Evolutionary conservation across 1,140 invertebrate genomes (phyloP), one percentile per base, ranked within the genome.

Genomic region (Papilio xuthus): DNA sequence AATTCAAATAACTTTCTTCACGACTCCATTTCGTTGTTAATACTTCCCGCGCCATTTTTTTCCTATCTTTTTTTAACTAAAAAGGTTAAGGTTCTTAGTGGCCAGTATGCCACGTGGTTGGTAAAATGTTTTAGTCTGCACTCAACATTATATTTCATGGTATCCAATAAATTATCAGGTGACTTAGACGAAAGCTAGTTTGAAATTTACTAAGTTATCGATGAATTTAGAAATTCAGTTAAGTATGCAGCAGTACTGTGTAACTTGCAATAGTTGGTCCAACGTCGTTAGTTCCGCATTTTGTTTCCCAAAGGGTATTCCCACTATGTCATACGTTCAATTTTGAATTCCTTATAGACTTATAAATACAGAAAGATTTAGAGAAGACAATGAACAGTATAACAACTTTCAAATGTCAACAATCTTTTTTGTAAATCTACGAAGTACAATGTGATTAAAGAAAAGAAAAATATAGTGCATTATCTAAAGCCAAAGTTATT

Each of bases 211-310:
- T 63, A 47, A 72, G 70, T 72, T 41, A 47, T 72, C 9, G 41
- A 3, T 23, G 20, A 72, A 41, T 23, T 72, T 47, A 44, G 4
- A 47, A 72, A 26, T 44, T 72, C 37, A 71, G 4, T 71, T 23
- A 71, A 72, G 9, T 47, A 72, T 47, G 70, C 70, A 72, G 0
- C 42, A 72, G 42, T 72, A 15, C 42, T 72, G 20, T 72, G 70
- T 26, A 28, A 72, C 70, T 72, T 72, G 20, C 41, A 72, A 44
- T 42, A 72, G 67, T 70, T 72, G 20, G 70, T 71, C 70, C 20
- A 41, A 20, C 10, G 70, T 18, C 9, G 41, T 71, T 26, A 10
- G 42, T 41, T 41, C 32, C n/a, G 32, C n/a, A 41, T 41, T 41
- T 70, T 41, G 28, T 41, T 41, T 41, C 28, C 20, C 20, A 26